phyloP scores from a whole-genome alignment of 92 coral and sea anemone species.

The Porites cylindrica region DNA sequence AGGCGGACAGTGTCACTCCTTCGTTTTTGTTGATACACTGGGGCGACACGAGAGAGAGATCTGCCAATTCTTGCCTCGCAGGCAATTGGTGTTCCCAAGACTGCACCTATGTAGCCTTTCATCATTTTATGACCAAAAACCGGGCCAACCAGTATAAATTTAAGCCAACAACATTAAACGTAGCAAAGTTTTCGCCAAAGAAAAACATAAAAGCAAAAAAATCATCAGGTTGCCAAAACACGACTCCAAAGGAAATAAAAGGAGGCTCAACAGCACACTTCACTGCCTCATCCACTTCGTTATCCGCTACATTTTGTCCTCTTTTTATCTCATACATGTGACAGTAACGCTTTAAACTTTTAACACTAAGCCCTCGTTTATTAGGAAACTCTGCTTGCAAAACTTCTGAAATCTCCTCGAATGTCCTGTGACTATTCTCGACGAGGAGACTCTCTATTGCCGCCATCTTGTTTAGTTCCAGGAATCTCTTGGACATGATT shows the following conservation, averaged over 20 bases:
- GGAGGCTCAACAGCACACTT: neutral
- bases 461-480: neutral
- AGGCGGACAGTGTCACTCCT: conserved; percentile 42
- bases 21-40: conserved; percentile 18
- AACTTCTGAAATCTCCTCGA: neutral
- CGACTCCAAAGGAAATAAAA: neutral
- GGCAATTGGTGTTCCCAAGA: neutral
- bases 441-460: neutral
- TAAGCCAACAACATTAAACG: no score
- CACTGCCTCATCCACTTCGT: neutral
- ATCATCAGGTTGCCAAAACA: no score
- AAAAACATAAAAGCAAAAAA: no score
- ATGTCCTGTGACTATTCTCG: neutral
- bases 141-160: no score
- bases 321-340: neutral
- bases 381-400: neutral
- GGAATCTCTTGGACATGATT: neutral
- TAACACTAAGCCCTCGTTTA: neutral
- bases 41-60: conserved; percentile 42
- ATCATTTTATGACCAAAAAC: no score
- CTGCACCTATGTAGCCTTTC: neutral
- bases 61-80: conserved; percentile 28
- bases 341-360: neutral
- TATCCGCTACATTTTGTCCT: neutral
- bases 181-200: no score